phyloP scores from a whole-genome alignment of 2,113 vertebrate genomes.

The Phylloscopus trochilus region DNA sequence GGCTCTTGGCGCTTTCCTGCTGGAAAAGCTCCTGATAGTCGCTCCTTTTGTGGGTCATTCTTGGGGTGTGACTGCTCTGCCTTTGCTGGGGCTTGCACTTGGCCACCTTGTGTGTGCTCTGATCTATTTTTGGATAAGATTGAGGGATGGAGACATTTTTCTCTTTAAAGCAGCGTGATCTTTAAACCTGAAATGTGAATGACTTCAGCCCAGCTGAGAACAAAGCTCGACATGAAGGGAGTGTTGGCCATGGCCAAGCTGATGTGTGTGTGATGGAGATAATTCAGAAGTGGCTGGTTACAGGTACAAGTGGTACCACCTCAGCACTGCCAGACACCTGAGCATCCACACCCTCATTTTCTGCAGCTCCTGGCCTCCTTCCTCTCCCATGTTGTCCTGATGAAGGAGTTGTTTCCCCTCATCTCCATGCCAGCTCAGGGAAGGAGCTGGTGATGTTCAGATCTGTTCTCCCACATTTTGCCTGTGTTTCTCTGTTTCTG shows the following conservation, averaged over 20 bases:
- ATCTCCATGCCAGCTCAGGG: neutral
- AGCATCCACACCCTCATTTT: neutral
- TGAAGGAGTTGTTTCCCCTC: neutral
- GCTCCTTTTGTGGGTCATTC: rapidly evolving
- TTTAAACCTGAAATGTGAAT: neutral
- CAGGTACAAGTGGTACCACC: neutral
- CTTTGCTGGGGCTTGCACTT: neutral
- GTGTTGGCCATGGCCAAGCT: neutral
- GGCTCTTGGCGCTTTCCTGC: neutral
- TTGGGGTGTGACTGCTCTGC: neutral
- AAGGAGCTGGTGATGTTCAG: neutral
- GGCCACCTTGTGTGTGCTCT: neutral
- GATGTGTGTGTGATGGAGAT: neutral
- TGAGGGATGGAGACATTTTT: neutral
- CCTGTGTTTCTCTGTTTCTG: neutral
- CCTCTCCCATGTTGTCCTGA: neutral
- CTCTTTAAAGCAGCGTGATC: rapidly evolving
- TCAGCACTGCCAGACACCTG: neutral
- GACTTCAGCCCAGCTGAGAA: neutral
- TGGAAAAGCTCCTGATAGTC: rapidly evolving
- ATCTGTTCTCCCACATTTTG: neutral
- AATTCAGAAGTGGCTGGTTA: neutral
- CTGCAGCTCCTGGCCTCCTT: neutral
- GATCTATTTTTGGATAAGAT: neutral
- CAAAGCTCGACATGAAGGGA: neutral